Evolutionary conservation across 2,113 vertebrate species (phyloP).

Genomic region (Spilogale gracilis): DNA sequence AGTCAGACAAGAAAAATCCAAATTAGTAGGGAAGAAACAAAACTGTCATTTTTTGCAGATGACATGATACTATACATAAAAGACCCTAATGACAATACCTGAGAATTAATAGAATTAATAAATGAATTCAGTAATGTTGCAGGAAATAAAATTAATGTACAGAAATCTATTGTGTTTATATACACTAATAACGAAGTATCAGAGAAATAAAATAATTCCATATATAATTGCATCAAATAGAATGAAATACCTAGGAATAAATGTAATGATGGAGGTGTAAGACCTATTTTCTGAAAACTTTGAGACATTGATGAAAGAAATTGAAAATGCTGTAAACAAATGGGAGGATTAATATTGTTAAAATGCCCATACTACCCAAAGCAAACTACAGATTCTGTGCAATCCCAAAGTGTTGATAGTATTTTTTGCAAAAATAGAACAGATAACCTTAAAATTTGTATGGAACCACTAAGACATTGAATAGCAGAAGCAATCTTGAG

Average conservation of each 20-base stretch:
- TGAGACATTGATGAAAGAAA: not conserved
- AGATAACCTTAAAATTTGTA: not conserved
- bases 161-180: not conserved
- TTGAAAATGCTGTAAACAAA: not conserved
- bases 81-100: not conserved
- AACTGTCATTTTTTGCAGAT: not conserved
- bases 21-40: not conserved
- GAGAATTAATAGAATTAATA: not conserved
- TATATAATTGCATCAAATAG: not conserved
- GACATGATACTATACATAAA: not conserved
- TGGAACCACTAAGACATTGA: not conserved
- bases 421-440: not conserved
- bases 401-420: not conserved
- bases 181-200: not conserved
- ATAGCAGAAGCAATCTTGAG: not conserved
- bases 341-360: not conserved
- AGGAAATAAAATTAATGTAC: not conserved
- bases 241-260: not conserved
- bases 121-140: not conserved
- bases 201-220: not conserved
- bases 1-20: not conserved
- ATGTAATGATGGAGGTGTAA: not conserved
- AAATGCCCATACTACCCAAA: not conserved
- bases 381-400: not conserved
- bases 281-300: not conserved